phyloP scores from a whole-genome alignment of 2,888 invertebrate species.

The Eretmocerus hayati region DNA sequence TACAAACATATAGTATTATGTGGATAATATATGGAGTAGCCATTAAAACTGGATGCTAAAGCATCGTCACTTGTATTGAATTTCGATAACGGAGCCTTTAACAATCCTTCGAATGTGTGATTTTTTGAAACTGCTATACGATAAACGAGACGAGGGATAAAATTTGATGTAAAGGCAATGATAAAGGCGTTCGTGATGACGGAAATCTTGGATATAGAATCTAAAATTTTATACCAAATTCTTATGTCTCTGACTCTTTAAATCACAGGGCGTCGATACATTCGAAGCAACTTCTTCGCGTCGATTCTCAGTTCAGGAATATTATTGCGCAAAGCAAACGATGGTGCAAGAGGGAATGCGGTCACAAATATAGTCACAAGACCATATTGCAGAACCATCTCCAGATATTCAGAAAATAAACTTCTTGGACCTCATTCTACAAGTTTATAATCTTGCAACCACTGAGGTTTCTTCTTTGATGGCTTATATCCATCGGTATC shows the following conservation, averaged over 20 bases:
- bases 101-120: conserved; percentile 64
- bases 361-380: conserved; percentile 97
- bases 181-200: conserved; percentile 94
- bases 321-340: conserved; percentile 93
- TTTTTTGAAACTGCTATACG: conserved; percentile 55
- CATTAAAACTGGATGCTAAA: background rate
- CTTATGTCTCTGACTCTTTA: conserved; percentile 88
- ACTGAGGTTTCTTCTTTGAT: conserved; percentile 57
- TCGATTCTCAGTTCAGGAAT: conserved; percentile 92
- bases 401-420: conserved; percentile 92
- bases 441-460: conserved; percentile 84
- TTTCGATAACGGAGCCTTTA: conserved; percentile 68
- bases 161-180: conserved; percentile 94
- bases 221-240: conserved; percentile 89
- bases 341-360: conserved; percentile 92
- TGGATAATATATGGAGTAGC: no score
- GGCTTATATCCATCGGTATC: conserved; percentile 20
- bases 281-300: conserved; percentile 82
- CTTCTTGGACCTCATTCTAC: conserved; percentile 81
- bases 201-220: conserved; percentile 85
- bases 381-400: conserved; percentile 97
- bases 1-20: conserved; percentile 57
- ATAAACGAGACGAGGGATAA: conserved; percentile 87
- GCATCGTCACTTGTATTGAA: conserved; percentile 63
- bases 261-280: conserved; percentile 81